phyloP scores from a whole-genome alignment of 2,888 invertebrate species.

The Apoda limacodes region DNA sequence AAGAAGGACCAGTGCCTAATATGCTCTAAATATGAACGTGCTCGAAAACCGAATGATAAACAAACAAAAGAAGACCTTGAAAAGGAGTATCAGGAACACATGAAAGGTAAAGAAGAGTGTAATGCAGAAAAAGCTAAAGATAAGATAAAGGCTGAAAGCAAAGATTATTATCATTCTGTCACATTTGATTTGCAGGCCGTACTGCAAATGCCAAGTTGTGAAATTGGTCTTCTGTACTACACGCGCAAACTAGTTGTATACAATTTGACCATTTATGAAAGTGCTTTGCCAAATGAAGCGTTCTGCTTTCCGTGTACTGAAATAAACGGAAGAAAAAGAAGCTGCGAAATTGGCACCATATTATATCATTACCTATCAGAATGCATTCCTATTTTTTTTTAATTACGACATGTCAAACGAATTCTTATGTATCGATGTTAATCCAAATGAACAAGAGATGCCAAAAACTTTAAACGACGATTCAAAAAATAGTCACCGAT shows the following conservation, averaged over 20 bases:
- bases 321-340: conserved; percentile 27
- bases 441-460: no score
- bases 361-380: conserved; percentile 16
- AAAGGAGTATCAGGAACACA: conserved; percentile 18
- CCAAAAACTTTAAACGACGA: no score
- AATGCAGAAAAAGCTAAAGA: conserved; percentile 14
- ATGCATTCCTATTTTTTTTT: no score
- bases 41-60: no score
- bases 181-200: conserved; percentile 28
- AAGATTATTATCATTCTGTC: conserved; percentile 20
- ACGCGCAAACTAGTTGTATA: conserved; percentile 24
- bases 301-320: conserved; percentile 26
- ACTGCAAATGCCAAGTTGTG: conserved; percentile 25
- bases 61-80: no score
- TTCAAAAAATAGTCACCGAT: no score
- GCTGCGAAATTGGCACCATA: conserved; percentile 26
- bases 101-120: conserved; percentile 19
- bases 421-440: no score
- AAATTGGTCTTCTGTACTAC: conserved; percentile 26
- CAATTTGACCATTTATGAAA: conserved; percentile 30
- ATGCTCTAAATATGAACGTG: no score
- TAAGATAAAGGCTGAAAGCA: conserved; percentile 18
- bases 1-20: conserved; percentile 5
- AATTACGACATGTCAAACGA: no score
- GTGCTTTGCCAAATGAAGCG: conserved; percentile 22